phyloP scores from a whole-genome alignment of 2,113 vertebrate species.

The Chamaea fasciata region DNA sequence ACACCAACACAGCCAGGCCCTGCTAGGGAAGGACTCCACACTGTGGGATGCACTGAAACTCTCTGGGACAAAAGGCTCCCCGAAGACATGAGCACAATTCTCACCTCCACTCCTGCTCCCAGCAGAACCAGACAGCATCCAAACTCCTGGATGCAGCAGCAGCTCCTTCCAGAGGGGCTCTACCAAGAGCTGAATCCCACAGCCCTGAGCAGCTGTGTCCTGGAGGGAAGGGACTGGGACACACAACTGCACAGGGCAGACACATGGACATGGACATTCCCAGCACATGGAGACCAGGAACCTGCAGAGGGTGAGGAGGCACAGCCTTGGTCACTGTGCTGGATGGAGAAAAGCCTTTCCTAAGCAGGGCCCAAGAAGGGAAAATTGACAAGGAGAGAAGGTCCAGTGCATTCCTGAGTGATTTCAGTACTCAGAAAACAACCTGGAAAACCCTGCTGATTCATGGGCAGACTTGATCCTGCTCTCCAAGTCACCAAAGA shows the following conservation, averaged over 20 bases:
- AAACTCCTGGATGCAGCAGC: not conserved
- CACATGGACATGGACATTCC: not conserved
- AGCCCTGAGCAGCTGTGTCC: not conserved
- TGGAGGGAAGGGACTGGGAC: not conserved
- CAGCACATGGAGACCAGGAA: not conserved
- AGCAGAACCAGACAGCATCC: not conserved
- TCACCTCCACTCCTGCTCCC: not conserved
- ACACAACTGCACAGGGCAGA: not conserved
- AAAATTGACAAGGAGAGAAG: not conserved
- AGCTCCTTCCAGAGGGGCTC: not conserved
- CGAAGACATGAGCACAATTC: not conserved
- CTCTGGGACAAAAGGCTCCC: not conserved
- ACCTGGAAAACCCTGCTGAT: not conserved
- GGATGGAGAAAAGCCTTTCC: not conserved
- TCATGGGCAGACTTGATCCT: not conserved
- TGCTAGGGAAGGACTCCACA: not conserved
- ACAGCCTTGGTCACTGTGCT: not conserved
- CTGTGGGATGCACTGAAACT: fast-evolving
- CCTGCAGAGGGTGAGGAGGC: not conserved
- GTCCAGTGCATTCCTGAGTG: not conserved
- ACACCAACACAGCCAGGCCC: not conserved
- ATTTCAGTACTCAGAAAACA: not conserved
- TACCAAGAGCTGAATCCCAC: not conserved
- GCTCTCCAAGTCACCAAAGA: not conserved
- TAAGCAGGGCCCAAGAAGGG: not conserved